These are phyloP conservation scores for Diglossa brunneiventris DNA, from an alignment of 2,113 vertebrate species.

Conservation along the genomic window DNA sequence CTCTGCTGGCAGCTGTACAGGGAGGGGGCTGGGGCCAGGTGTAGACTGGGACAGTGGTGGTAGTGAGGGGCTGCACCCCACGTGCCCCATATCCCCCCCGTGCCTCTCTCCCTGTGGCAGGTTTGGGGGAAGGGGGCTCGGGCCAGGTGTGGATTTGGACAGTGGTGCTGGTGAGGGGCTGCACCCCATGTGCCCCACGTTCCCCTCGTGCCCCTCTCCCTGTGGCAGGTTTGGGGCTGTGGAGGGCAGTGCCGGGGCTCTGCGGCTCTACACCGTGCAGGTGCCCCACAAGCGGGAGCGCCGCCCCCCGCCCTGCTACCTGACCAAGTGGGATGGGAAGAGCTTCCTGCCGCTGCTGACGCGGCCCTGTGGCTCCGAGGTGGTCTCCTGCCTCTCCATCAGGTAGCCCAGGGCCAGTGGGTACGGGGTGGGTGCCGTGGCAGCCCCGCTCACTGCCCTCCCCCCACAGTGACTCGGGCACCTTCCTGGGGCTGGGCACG, in stretches of 20 bases:
- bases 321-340: conserved; percentile 93
- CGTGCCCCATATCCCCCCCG: too few relatives aligned
- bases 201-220: too few relatives aligned
- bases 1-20: fast-evolving
- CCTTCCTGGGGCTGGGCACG: conserved; percentile 92
- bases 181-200: too few relatives aligned
- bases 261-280: conserved; percentile 92
- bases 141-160: background rate
- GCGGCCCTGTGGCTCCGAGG: conserved; percentile 86
- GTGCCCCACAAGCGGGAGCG: conserved; percentile 92
- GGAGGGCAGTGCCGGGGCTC: conserved; percentile 79
- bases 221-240: conserved; percentile 82
- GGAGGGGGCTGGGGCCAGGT: background rate
- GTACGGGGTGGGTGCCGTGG: fast-evolving
- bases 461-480: conserved; percentile 84
- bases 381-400: conserved; percentile 86
- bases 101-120: too few relatives aligned
- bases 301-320: conserved; percentile 86
- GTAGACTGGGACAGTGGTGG: background rate
- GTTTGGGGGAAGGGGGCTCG: background rate
- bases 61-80: too few relatives aligned
- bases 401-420: conserved; percentile 66
- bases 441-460: background rate
- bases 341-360: conserved; percentile 89
- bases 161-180: too few relatives aligned